Base-by-base conservation (phyloP, 1,140 invertebrate genomes). In the Lordiphosa stackelbergi region DNA sequence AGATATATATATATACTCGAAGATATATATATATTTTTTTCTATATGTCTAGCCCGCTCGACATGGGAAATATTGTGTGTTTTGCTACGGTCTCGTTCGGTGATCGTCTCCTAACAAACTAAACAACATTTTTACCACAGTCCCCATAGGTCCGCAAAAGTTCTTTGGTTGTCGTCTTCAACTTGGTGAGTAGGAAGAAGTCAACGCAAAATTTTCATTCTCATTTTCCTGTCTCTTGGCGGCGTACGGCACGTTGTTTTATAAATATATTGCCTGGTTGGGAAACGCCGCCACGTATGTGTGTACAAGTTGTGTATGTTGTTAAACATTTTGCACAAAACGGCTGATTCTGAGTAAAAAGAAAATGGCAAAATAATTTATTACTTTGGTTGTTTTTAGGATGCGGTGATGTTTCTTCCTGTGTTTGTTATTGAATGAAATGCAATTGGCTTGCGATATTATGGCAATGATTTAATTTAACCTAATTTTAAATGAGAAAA, bases 61-160 rank as follows among this genome's bases (percentile, higher is more conserved):
- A 81, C 74, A 78, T 79, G 56, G 28, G 28, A 70, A 78, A 66
- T 57, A 60, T 52, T 58, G 43, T 28, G 43, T 57, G 57, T 62
- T 79, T 69, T 54, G 74, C 74, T 79, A 61, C 77, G 77, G 74
- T 74, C 69, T 85, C 69, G 68, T 81, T 85, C 84, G 84, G 69
- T 58, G 69, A 78, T 86, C 85, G 81, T 86, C 75, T 81, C 66
- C 85, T 69, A 75, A 70, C 72, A 71, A 86, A 86, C 85, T 86
- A 65, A 86, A 83, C 75, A 81, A 59, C 51, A 64, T 61, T 79
- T 81, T 75, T 73, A 77, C 73, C 65, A 66, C 47, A 78, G 49
- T 34, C 56, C 13, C 45, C 36, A 48, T 48, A 52, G 42, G 51
- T 45, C 22, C 31, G 40, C 41, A 41, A 28, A 46, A n/a, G 5